Evolutionary conservation across 2,113 vertebrate species (phyloP).

Genomic region (Cyprinodon brontotheroides): DNA sequence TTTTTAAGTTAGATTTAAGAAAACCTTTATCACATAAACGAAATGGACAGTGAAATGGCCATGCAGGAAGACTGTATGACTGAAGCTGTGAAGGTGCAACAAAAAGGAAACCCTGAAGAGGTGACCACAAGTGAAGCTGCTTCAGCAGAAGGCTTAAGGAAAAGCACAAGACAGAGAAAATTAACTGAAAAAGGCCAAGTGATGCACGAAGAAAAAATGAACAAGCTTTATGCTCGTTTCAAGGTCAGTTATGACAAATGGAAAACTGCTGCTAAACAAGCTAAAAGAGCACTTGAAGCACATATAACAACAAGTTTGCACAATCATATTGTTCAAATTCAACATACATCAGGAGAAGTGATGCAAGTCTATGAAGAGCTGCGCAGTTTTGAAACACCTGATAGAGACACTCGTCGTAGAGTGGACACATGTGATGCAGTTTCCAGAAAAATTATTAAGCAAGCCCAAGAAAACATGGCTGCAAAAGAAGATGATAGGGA

Average conservation of each 20-base stretch:
- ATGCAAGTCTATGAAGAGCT: neutral
- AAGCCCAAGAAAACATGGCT: neutral
- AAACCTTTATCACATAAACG: too few species aligned
- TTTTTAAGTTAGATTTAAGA: neutral
- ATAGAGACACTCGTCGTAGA: neutral
- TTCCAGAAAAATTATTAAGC: neutral
- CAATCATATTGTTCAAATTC: neutral
- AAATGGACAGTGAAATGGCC: neutral
- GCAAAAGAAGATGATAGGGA: neutral
- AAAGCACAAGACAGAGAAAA: neutral
- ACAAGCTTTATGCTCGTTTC: neutral
- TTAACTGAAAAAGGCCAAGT: too few species aligned
- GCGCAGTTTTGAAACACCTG: neutral
- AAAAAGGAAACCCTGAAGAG: too few species aligned
- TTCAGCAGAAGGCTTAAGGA: neutral
- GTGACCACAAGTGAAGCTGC: neutral
- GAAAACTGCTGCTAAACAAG: slow-evolving; percentile 1
- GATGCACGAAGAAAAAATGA: too few species aligned
- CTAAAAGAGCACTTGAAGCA: too few species aligned
- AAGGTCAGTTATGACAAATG: neutral
- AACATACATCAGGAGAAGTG: neutral
- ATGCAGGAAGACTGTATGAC: neutral
- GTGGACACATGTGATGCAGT: slow-evolving; percentile 1
- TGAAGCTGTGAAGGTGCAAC: neutral
- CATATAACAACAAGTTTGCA: neutral